Conservation (phyloP, 2,113 vertebrate species). For the Ranitomeya imitator region DNA sequence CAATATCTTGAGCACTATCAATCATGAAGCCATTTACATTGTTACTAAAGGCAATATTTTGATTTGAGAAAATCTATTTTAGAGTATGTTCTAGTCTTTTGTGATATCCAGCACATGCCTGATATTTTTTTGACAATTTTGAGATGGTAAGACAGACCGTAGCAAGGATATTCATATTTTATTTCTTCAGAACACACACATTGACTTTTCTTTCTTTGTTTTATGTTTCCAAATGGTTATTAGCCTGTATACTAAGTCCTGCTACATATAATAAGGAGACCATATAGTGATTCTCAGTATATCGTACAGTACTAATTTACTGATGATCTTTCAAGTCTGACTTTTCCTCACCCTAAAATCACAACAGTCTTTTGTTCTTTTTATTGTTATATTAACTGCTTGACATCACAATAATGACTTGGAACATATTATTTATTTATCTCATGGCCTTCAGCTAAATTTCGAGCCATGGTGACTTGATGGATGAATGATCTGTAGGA, state of each 20-base stretch:
- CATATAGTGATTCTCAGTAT: not conserved
- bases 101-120: not conserved
- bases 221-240: not conserved
- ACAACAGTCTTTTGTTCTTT: not conserved
- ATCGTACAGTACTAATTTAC: not conserved
- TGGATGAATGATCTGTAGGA: too few species aligned
- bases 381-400: too few species aligned
- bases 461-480: too few species aligned
- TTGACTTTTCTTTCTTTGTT: not conserved
- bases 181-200: not conserved
- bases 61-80: slow-evolving; percentile 31
- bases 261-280: not conserved
- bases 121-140: slow-evolving; percentile 10
- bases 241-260: not conserved
- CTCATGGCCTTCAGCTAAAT: too few species aligned
- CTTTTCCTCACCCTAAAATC: not conserved
- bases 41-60: slow-evolving; percentile 18
- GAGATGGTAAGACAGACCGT: not conserved
- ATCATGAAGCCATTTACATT: slow-evolving; percentile 32
- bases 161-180: not conserved
- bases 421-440: too few species aligned
- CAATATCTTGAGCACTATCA: slow-evolving; percentile 19
- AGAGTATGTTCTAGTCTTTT: not conserved
- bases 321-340: not conserved
- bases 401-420: too few species aligned